These are phyloP conservation scores for Uria lomvia DNA, from an alignment of 2,113 vertebrate species.

Conservation along the genomic window DNA sequence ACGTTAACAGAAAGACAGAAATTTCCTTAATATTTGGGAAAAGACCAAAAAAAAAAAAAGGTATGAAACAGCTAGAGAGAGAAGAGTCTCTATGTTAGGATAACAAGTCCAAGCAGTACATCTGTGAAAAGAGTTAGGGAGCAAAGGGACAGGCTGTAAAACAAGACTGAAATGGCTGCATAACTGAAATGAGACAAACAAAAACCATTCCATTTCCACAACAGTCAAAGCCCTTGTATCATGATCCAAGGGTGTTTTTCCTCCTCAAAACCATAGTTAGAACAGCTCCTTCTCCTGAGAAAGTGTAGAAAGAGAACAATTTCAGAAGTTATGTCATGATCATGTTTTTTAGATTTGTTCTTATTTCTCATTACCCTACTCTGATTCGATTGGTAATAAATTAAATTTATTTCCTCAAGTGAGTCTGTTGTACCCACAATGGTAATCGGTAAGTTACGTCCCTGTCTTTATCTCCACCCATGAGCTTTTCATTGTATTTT, in stretches of 20 bases:
- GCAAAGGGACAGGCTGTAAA: not conserved
- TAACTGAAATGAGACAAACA: not conserved
- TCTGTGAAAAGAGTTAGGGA: not conserved
- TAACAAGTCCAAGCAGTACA: not conserved
- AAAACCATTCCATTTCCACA: not conserved
- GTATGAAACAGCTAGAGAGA: not conserved
- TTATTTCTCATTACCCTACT: not conserved
- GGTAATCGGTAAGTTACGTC: not conserved
- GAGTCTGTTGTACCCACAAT: not conserved
- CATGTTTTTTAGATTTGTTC: not conserved
- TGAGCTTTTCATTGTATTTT: not conserved
- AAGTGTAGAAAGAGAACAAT: not conserved
- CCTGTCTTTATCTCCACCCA: not conserved
- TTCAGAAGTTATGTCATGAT: not conserved
- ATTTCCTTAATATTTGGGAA: not conserved
- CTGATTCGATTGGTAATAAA: not conserved
- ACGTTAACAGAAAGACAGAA: not conserved
- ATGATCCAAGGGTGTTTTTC: not conserved
- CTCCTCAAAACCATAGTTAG: not conserved
- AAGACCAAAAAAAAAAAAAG: not conserved
- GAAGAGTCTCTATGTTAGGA: not conserved
- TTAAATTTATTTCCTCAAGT: not conserved
- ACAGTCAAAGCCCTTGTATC: not conserved
- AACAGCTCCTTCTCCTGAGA: not conserved
- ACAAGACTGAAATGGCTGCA: not conserved